Evolutionary conservation across 2,113 vertebrate species (phyloP).

Genomic region (Martes martes): DNA sequence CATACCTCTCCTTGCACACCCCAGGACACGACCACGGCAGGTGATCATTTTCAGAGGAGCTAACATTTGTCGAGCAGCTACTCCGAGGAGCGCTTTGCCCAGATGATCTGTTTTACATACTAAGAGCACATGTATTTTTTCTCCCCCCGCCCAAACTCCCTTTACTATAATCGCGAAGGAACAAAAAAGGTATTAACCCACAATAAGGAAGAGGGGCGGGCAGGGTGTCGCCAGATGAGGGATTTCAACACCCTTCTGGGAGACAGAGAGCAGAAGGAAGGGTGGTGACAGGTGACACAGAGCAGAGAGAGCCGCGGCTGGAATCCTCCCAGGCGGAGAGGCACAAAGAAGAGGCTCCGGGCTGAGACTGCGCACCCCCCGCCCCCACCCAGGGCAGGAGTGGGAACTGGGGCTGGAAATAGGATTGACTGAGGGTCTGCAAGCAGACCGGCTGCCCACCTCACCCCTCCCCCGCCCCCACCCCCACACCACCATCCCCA

Average conservation of each 20-base stretch:
- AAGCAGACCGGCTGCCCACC: background rate
- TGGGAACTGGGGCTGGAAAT: background rate
- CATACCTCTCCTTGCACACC: background rate
- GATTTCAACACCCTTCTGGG: slow-evolving; percentile 71
- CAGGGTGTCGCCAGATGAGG: slow-evolving; percentile 58
- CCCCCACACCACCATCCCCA: background rate
- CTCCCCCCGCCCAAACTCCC: slow-evolving; percentile 32
- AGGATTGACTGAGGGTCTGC: background rate
- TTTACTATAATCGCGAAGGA: slow-evolving; percentile 48
- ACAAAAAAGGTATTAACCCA: slow-evolving; percentile 55
- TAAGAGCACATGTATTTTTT: background rate
- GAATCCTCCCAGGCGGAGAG: slow-evolving; percentile 26
- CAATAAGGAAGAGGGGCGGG: slow-evolving; percentile 47
- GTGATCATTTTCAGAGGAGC: slow-evolving; percentile 45
- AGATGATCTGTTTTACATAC: slow-evolving; percentile 47
- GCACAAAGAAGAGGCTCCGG: background rate
- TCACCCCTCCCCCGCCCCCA: background rate
- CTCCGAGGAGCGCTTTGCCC: background rate
- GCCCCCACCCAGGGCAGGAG: background rate
- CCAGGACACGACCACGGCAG: background rate
- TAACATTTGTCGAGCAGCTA: slow-evolving; percentile 35
- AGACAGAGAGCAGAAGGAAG: slow-evolving; percentile 69
- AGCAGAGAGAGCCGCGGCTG: slow-evolving; percentile 64
- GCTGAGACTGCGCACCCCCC: background rate
- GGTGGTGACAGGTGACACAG: slow-evolving; percentile 69